Conservation (phyloP, 2,888 invertebrate species). For the Erebia aethiops region DNA sequence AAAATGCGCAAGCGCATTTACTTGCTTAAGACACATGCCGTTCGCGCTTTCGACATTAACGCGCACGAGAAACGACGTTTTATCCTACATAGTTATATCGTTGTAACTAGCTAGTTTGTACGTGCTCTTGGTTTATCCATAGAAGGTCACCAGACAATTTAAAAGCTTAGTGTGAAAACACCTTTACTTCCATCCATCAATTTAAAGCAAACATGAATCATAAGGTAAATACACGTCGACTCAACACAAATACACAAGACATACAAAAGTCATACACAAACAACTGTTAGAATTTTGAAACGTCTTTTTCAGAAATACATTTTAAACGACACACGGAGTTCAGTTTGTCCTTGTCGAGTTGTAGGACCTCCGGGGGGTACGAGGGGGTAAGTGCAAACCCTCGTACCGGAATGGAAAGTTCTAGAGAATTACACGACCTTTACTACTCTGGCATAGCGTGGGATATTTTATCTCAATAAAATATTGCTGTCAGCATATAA, state of each 20-base stretch:
- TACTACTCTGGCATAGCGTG: constrained; percentile 4
- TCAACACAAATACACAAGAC: background rate
- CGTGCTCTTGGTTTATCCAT: too few species aligned
- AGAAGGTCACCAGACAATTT: too few species aligned
- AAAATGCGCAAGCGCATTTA: too few species aligned
- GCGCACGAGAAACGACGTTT: too few species aligned
- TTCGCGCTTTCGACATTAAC: too few species aligned
- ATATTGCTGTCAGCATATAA: background rate
- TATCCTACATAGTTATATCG: too few species aligned
- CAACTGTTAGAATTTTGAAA: constrained; percentile 5
- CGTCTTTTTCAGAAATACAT: constrained; percentile 13
- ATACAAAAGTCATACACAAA: constrained; percentile 6
- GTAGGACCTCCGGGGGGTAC: constrained; percentile 30
- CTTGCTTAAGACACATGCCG: too few species aligned
- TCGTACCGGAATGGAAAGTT: constrained; percentile 50
- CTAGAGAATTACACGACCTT: constrained; percentile 40
- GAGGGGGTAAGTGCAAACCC: constrained; percentile 61
- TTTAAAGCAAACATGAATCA: background rate
- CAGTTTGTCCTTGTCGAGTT: constrained; percentile 38
- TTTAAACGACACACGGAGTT: constrained; percentile 29
- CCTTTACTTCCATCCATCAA: background rate
- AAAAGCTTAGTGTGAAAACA: background rate
- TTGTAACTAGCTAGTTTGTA: too few species aligned
- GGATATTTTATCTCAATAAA: background rate
- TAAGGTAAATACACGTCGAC: background rate